These are phyloP conservation scores for Hesperia comma DNA, from an alignment of 2,888 invertebrate genomes.

Conservation along the genomic window DNA sequence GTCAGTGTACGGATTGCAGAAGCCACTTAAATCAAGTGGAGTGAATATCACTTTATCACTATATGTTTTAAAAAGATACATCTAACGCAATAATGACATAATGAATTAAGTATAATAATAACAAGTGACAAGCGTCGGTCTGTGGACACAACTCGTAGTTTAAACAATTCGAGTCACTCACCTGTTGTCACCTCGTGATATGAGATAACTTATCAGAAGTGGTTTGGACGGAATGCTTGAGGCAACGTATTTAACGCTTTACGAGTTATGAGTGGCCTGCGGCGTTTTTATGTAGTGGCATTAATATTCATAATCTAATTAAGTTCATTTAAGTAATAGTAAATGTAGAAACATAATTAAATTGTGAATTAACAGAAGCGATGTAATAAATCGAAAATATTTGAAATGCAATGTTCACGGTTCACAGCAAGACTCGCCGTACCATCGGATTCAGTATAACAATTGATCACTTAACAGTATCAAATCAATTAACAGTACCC, in stretches of 20 bases:
- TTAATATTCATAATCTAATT: slow-evolving; percentile 8
- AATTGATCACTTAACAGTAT: no score
- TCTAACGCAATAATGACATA: not conserved
- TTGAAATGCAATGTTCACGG: no score
- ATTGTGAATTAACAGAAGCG: not conserved
- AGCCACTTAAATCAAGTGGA: no score
- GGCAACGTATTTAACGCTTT: slow-evolving; percentile 43
- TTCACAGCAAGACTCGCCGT: no score
- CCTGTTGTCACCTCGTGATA: slow-evolving; percentile 60
- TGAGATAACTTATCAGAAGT: slow-evolving; percentile 35
- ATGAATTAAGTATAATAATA: not conserved
- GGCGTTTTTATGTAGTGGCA: slow-evolving; percentile 4
- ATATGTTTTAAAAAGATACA: not conserved
- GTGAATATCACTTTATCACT: no score
- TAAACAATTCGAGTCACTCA: slow-evolving; percentile 67
- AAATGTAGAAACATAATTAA: not conserved
- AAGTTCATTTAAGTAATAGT: not conserved
- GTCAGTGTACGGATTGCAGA: no score
- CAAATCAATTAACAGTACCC: no score
- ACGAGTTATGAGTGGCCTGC: not conserved
- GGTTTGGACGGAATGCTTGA: slow-evolving; percentile 26
- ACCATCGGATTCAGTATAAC: no score
- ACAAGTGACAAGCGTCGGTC: not conserved
- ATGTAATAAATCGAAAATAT: no score
- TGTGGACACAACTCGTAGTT: slow-evolving; percentile 37